phyloP scores from a whole-genome alignment of 1,140 invertebrate species.

The Drosophila tsacasi region DNA sequence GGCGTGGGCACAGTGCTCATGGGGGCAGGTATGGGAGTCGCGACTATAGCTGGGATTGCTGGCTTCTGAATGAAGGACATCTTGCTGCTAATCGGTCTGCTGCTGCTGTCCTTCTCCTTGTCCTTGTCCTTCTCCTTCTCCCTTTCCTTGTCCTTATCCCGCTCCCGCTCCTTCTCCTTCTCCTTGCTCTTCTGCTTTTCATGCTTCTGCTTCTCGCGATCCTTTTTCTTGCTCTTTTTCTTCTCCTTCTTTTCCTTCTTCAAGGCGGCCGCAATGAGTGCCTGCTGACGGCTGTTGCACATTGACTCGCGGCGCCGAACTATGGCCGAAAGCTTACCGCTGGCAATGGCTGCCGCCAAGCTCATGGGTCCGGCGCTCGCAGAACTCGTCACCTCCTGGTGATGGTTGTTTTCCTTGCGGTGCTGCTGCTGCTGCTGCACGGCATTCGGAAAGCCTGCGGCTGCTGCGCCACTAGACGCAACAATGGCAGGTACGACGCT shows the following conservation, averaged over 20 bases:
- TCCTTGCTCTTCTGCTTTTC: conserved; percentile 65
- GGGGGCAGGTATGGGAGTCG: conserved; percentile 1
- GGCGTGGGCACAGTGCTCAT: conserved; percentile 12
- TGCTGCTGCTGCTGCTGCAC: conserved; percentile 61
- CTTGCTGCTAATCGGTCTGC: conserved; percentile 4
- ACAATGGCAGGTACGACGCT: background rate
- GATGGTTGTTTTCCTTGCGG: conserved; percentile 74
- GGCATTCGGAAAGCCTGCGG: conserved; percentile 1
- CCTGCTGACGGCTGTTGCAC: conserved; percentile 68
- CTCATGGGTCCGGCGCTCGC: conserved; percentile 49
- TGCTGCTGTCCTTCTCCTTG: conserved; percentile 31
- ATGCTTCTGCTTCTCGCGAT: conserved; percentile 65
- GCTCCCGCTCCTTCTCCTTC: conserved; percentile 26
- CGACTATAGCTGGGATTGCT: background rate
- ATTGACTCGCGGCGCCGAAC: conserved; percentile 63
- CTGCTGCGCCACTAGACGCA: background rate
- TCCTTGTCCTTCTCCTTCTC: conserved; percentile 19
- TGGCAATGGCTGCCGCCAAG: conserved; percentile 67
- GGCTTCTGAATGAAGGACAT: conserved; percentile 33
- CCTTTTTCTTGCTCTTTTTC: conserved; percentile 72
- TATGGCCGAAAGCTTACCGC: conserved; percentile 60
- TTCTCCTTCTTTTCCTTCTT: conserved; percentile 74
- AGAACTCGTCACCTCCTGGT: conserved; percentile 26
- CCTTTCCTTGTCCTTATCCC: conserved; percentile 14
- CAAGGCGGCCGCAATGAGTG: conserved; percentile 60